Percentiles rank a stretch among this genome's conserved stretches.
Conservation (phyloP, 2,113 vertebrate species). For the Taxidea taxus region DNA sequence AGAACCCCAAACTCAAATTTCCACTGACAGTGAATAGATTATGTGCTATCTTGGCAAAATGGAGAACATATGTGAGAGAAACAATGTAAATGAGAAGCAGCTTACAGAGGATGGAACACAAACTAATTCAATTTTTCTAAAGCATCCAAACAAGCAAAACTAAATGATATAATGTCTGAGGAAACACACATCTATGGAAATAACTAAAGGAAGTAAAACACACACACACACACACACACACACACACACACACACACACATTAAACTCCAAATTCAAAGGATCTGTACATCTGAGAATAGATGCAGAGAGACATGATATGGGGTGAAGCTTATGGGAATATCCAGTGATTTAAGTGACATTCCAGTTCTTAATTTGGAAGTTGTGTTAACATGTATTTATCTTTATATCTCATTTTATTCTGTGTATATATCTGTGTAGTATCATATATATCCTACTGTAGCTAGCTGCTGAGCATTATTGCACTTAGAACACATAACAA, state of each 20-base stretch:
- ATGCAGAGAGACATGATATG: neutral
- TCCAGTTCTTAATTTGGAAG: neutral
- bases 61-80: neutral
- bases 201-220: neutral
- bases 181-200: neutral
- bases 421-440: neutral
- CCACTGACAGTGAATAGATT: neutral
- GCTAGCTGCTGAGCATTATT: neutral
- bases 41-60: neutral
- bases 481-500: neutral
- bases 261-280: neutral
- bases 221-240: too few relatives aligned
- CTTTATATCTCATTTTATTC: neutral
- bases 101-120: neutral
- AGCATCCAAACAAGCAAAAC: neutral
- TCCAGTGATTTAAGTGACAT: neutral
- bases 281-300: neutral
- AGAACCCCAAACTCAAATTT: neutral
- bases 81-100: neutral
- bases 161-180: neutral
- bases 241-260: neutral
- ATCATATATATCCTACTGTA: neutral
- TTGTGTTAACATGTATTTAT: neutral
- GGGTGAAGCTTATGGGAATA: neutral
- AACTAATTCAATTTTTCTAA: neutral